Conservation (phyloP, 2,797 vertebrate genomes). For the Babyrousa celebensis region DNA sequence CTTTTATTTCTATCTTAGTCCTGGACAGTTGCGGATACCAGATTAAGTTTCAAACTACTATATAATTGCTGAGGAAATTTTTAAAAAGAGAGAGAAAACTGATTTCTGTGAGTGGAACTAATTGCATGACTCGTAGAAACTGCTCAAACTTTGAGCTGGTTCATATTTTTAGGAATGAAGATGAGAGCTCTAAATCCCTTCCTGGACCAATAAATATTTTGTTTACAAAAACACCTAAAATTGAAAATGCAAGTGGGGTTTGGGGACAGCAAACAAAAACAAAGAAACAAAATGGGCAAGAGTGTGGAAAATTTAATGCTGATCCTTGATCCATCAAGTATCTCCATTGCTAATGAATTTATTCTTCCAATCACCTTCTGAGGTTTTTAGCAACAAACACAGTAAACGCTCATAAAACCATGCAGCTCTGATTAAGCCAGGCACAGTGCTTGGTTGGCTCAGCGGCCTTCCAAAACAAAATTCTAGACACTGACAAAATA, state of each 20-base stretch:
- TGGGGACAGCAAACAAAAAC: not conserved
- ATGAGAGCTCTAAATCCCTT: not conserved
- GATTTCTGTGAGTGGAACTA: not conserved
- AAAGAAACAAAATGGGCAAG: not conserved
- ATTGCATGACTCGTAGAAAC: not conserved
- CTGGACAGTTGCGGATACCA: not conserved
- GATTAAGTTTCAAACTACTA: slow-evolving; percentile 57
- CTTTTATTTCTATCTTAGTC: slow-evolving; percentile 55
- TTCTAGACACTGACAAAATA: not conserved
- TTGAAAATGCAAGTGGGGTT: not conserved
- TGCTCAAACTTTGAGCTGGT: slow-evolving; percentile 6
- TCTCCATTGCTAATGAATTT: slow-evolving; percentile 6
- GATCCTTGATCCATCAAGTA: not conserved
- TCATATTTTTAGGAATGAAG: not conserved
- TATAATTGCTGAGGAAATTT: slow-evolving; percentile 30
- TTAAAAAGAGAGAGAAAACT: not conserved
- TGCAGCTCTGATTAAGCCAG: not conserved
- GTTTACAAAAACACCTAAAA: not conserved
- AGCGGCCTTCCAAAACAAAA: not conserved
- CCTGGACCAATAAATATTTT: not conserved
- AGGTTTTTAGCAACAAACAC: slow-evolving; percentile 48
- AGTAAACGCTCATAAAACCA: not conserved
- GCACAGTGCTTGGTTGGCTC: not conserved
- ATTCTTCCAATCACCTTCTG: not conserved
- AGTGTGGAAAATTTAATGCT: not conserved